A percentile compares a stretch with the other conserved stretches of the same genome.
These are phyloP conservation scores for Nomada fabriciana DNA, from an alignment of 2,888 invertebrate species.

Conservation along the genomic window DNA sequence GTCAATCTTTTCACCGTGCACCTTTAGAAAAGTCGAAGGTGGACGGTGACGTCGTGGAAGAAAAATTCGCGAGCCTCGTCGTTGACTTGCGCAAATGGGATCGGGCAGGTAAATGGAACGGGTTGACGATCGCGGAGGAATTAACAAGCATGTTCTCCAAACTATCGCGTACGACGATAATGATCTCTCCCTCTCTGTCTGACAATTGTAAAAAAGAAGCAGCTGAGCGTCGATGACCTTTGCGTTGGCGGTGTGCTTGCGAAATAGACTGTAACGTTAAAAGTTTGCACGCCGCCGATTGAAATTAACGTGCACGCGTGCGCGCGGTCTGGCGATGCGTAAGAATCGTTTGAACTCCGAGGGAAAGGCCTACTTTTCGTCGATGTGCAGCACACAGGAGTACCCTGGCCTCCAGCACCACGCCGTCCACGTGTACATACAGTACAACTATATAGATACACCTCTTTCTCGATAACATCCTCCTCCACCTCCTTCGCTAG, in stretches of 20 bases:
- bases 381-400: neutral
- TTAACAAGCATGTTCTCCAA: neutral
- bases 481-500: conserved; percentile 43
- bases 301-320: conserved; percentile 64
- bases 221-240: conserved; percentile 56
- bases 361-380: conserved; percentile 72
- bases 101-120: neutral
- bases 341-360: conserved; percentile 59
- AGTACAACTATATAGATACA: conserved; percentile 17
- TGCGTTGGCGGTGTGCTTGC: conserved; percentile 44
- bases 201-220: conserved; percentile 52
- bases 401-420: neutral
- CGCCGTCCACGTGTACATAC: neutral
- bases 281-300: conserved; percentile 60
- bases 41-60: too few relatives aligned
- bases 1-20: too few relatives aligned
- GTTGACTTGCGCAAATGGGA: too few relatives aligned
- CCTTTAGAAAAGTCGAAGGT: too few relatives aligned
- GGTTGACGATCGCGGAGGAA: neutral
- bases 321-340: conserved; percentile 60
- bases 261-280: conserved; percentile 61
- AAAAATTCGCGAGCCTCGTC: too few relatives aligned
- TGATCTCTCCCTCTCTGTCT: conserved; percentile 21
- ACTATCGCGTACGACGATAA: conserved; percentile 15
- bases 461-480: conserved; percentile 65